Base-by-base conservation (phyloP, 2,888 invertebrate genomes). In the Aethes cnicana region DNA sequence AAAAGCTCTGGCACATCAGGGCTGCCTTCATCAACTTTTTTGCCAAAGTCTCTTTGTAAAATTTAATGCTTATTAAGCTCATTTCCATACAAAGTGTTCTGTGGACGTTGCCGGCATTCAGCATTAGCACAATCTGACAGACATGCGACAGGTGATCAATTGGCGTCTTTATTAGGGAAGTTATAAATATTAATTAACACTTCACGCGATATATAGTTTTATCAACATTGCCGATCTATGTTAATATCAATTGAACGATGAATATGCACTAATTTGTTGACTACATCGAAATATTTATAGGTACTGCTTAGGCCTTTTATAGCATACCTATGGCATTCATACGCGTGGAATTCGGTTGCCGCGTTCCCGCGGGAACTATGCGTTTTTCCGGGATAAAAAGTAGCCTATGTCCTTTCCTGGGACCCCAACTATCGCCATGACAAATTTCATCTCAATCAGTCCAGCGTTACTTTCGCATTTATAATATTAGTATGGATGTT, bases 71-170 rank as follows among this genome's bases (percentile, higher is more conserved):
- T 76, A 73, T 72, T 75, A 71, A 77, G 59, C 72, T 79, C 58
- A 84, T 84, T 83, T 77, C 69, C 81, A 84, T 84, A 84, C 77
- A 83, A 78, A 82, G 77, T 79, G 81, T 80, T 84, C 74, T 70
- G 69, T 74, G 76, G 81, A 78, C 73, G 68, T 62, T 64, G 67
- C 68, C 70, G 64, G 64, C 62, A 64, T 74, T 75, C 75, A 72
- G 69, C 69, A 68, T 74, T 64, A 67, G 62, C 62, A 61, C 58
- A 64, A 66, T 67, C 66, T 68, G 55, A 56, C 59, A 55, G 56
- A 52, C 49, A 37, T 41, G 39, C 33, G 61, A 62, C 67, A 62
- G 63, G 59, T 61, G 63, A 58, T 57, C 48, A 54, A 58, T 56
- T 54, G 37, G 56, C 18, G 53, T 43, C 47, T 63, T 53, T 44